A percentile compares a stretch with the other conserved stretches of the same genome.
phyloP scores from a whole-genome alignment of 2,888 invertebrate genomes.

The Mechanitis mazaeus region DNA sequence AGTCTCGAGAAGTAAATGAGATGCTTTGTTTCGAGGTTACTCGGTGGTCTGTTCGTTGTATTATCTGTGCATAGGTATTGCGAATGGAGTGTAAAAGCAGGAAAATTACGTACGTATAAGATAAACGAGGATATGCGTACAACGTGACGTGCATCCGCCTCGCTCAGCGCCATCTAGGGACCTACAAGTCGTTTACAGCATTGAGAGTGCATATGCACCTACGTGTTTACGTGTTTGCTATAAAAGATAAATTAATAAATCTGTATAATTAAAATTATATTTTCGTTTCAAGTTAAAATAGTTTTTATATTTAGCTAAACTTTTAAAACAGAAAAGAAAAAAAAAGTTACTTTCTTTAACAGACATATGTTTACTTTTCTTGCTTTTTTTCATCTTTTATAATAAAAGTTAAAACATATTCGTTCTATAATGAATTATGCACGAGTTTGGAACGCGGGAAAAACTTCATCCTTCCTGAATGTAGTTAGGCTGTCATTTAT shows the following conservation, averaged over 20 bases:
- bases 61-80: slow-evolving; percentile 35
- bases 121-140: slow-evolving; percentile 62
- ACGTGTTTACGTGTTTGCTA: slow-evolving; percentile 11
- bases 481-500: neutral
- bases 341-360: slow-evolving; percentile 8
- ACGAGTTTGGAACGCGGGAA: too few species aligned
- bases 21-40: slow-evolving; percentile 51
- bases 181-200: slow-evolving; percentile 34
- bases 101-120: slow-evolving; percentile 56
- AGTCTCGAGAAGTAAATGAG: slow-evolving; percentile 48
- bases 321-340: slow-evolving; percentile 6
- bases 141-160: slow-evolving; percentile 62
- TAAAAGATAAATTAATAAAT: neutral
- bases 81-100: slow-evolving; percentile 48
- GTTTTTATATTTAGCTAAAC: too few species aligned
- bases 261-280: too few species aligned
- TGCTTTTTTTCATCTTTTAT: too few species aligned
- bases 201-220: slow-evolving; percentile 14
- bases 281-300: too few species aligned
- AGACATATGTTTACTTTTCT: too few species aligned
- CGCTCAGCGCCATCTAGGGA: slow-evolving; percentile 49
- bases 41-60: slow-evolving; percentile 39
- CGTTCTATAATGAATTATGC: too few species aligned
- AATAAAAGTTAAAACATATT: too few species aligned
- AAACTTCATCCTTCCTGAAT: slow-evolving; percentile 2